phyloP scores from a whole-genome alignment of 2,113 vertebrate genomes.

The Corythornis vintsioides region DNA sequence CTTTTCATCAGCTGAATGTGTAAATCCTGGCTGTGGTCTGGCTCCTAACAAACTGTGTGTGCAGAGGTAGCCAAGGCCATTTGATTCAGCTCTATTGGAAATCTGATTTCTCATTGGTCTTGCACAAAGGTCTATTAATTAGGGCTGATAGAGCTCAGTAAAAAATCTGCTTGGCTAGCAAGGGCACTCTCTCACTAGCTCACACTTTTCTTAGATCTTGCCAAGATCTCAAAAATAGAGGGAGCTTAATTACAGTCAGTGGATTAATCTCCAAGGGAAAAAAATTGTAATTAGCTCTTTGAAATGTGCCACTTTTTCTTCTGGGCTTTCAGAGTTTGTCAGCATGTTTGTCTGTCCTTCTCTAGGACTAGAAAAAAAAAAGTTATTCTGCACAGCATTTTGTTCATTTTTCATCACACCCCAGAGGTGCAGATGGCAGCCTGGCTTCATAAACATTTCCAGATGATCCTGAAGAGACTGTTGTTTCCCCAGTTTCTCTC shows the following conservation, averaged over 20 bases:
- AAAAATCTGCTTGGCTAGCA: constrained; percentile 81
- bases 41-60: constrained; percentile 51
- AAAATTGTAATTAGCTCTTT: constrained; percentile 82
- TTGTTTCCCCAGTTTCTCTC: constrained; percentile 40
- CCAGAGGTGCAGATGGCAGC: constrained; percentile 65
- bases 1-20: constrained; percentile 35
- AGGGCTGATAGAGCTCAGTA: constrained; percentile 77
- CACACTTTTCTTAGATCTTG: constrained; percentile 79
- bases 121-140: constrained; percentile 83
- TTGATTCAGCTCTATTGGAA: constrained; percentile 76
- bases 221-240: constrained; percentile 81
- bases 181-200: constrained; percentile 59
- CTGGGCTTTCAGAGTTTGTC: constrained; percentile 72
- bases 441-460: constrained; percentile 72
- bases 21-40: constrained; percentile 26
- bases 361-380: constrained; percentile 72
- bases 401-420: constrained; percentile 64
- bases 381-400: constrained; percentile 71
- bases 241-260: constrained; percentile 81
- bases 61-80: constrained; percentile 72
- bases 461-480: constrained; percentile 56
- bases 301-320: constrained; percentile 78
- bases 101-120: constrained; percentile 77
- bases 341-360: constrained; percentile 75
- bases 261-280: constrained; percentile 80